These are phyloP conservation scores for Hafferia zeledoni DNA, from an alignment of 2,797 vertebrate genomes.

Conservation along the genomic window DNA sequence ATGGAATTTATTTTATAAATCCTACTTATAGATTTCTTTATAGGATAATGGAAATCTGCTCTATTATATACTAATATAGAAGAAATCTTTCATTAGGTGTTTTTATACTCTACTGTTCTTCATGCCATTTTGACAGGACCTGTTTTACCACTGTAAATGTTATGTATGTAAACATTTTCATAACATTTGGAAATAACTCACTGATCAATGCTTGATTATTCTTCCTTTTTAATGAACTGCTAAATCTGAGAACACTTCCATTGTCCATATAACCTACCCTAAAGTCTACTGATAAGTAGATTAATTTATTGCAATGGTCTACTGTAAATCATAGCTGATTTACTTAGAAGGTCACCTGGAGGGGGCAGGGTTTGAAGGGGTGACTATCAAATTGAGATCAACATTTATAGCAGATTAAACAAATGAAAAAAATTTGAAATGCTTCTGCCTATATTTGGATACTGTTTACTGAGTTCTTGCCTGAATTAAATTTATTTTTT, in stretches of 20 bases:
- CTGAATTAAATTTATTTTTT: not conserved
- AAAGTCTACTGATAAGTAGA: not conserved
- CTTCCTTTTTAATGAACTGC: not conserved
- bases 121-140: not conserved
- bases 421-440: not conserved
- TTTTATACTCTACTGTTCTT: conserved; percentile 13
- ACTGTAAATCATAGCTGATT: not conserved
- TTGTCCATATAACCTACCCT: not conserved
- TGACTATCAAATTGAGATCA: not conserved
- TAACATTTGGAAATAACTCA: not conserved
- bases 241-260: not conserved
- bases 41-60: not conserved
- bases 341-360: not conserved
- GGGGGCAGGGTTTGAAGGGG: not conserved
- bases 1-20: conserved; percentile 12
- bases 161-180: not conserved
- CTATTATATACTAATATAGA: not conserved
- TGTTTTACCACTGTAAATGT: not conserved
- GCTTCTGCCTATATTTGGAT: not conserved
- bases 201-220: not conserved
- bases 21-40: not conserved
- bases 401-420: not conserved
- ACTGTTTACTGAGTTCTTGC: not conserved
- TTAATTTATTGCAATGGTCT: not conserved
- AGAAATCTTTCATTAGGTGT: not conserved